Percentiles rank a stretch among this genome's conserved stretches.
phyloP scores from a whole-genome alignment of 2,888 invertebrate genomes.

The Rhagophthalmus giganteus region DNA sequence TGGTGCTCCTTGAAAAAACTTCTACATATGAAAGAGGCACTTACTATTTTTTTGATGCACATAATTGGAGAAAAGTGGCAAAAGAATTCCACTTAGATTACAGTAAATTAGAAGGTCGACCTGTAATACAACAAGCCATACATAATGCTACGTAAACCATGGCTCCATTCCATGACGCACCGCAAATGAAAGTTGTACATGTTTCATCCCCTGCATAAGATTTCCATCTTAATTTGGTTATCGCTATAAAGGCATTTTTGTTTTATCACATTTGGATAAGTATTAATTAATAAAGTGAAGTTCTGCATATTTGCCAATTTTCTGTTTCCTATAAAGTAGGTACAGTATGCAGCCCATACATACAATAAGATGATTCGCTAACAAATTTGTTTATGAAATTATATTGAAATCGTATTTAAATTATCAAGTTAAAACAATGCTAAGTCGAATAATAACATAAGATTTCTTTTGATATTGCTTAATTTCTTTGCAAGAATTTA shows the following conservation, averaged over 20 bases:
- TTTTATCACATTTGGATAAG: constrained; percentile 50
- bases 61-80: constrained; percentile 98
- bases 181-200: constrained; percentile 33
- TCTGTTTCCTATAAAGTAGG: background rate
- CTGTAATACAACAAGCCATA: constrained; percentile 68
- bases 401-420: too few species aligned
- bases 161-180: constrained; percentile 42
- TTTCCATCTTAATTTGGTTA: constrained; percentile 18
- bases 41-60: constrained; percentile 98
- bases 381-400: too few species aligned
- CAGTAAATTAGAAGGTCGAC: constrained; percentile 95
- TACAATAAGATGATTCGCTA: too few species aligned
- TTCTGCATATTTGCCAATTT: background rate
- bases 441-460: too few species aligned
- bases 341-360: too few species aligned
- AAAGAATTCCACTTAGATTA: constrained; percentile 99
- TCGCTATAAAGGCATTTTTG: constrained; percentile 35
- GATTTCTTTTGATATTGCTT: too few species aligned
- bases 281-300: constrained; percentile 44
- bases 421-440: too few species aligned
- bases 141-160: constrained; percentile 41
- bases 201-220: constrained; percentile 27
- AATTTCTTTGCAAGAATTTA: too few species aligned
- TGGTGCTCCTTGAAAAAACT: constrained; percentile 93
- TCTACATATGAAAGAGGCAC: constrained; percentile 97